Base-by-base conservation (phyloP, 2,888 invertebrate species). In the Drosophila mercatorum region DNA sequence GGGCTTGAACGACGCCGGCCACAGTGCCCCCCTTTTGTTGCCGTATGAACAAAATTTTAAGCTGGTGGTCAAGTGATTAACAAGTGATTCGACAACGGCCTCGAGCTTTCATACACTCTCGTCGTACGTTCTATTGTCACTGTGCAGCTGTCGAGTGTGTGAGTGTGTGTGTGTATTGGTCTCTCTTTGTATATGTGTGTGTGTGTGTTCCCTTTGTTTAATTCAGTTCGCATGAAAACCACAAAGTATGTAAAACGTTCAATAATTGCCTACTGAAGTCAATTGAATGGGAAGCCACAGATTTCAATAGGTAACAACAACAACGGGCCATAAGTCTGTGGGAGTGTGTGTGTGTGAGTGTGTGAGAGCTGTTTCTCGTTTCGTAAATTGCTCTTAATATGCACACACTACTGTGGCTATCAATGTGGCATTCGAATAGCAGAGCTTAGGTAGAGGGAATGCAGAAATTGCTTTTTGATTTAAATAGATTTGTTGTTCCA, bases 21-120 rank as follows among this genome's bases (percentile, higher is more conserved):
- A 90, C 71, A 72, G 40, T 77, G 75, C 79, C 75, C 79, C 82
- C 74, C 41, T 51, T 38, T 41, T 73, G 68, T 60, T 80, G 86
- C 66, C 91, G 91, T 91, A 91, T 81, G 68, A 90, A 91, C 91
- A 92, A 91, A 91, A 91, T 91, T 91, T 91, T 91, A 91, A 82
- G 86, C 91, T 89, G 89, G 91, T 91, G 91, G 91, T 91, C 91
- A 91, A 92, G 91, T 90, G 88, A 91, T 84, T 89, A 81, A 86
- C 81, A 78, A 67, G 60, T 78, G 61, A 47, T 57, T 65, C 49
- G 51, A 65, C 59, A 68, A 70, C 57, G 58, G 62, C 44, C 36
- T 57, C 59, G 26, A 63, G 49, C 57, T 43, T 57, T 14, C 40
- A 47, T 68, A 17, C 49, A 63, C 62, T 51, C 46, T 56, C 47